Evolutionary conservation across 2,113 vertebrate species (phyloP).

Genomic region (Amazona vittata): DNA sequence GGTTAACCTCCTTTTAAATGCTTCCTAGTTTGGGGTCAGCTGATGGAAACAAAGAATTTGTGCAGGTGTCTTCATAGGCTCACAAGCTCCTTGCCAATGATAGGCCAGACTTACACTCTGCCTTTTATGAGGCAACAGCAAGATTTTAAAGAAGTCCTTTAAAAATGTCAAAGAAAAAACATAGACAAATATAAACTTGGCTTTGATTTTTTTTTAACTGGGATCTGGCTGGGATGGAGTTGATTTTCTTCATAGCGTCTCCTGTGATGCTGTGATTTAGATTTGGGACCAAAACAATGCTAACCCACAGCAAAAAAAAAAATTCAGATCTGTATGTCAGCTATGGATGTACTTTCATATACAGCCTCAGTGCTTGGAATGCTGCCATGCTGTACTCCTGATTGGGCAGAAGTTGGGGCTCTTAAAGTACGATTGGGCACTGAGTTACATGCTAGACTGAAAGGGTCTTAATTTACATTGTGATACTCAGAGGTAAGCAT

Average conservation of each 20-base stretch:
- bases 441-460: accelerated
- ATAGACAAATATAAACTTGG: background rate
- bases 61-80: background rate
- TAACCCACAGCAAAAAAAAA: background rate
- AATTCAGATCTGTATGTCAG: background rate
- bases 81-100: background rate
- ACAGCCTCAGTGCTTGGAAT: background rate
- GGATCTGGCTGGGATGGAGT: background rate
- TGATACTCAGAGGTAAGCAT: background rate
- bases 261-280: background rate
- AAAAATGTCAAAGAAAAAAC: background rate
- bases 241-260: background rate
- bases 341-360: background rate
- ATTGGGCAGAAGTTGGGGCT: background rate
- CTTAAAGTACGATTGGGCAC: background rate
- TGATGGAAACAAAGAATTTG: background rate
- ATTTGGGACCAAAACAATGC: background rate
- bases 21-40: background rate
- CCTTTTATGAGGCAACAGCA: background rate
- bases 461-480: background rate
- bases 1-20: background rate
- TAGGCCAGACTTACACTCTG: background rate
- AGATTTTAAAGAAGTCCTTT: background rate
- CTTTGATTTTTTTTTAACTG: background rate
- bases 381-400: background rate